Conservation (phyloP, 1,140 invertebrate species). For the Meloidogyne hapla region DNA sequence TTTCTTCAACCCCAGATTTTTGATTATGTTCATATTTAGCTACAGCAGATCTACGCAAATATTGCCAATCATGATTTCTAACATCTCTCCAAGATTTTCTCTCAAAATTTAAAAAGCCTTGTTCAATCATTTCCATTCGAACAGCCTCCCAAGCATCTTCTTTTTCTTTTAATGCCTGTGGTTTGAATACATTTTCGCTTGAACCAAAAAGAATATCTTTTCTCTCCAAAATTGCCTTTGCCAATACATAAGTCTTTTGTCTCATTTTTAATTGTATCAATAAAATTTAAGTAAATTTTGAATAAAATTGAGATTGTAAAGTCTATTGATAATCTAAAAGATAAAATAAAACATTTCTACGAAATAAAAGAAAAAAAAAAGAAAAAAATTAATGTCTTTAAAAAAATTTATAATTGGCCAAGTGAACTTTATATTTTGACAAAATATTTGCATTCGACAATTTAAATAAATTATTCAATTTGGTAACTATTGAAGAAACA, state of each 20-base stretch:
- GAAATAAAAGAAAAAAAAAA: no score
- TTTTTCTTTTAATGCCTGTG: constrained; percentile 31
- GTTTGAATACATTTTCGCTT: constrained; percentile 25
- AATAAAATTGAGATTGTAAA: not conserved
- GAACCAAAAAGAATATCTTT: constrained; percentile 31
- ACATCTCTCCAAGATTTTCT: constrained; percentile 30
- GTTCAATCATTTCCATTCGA: constrained; percentile 27
- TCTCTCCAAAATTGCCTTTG: constrained; percentile 28
- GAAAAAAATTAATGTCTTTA: no score
- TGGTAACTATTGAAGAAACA: no score
- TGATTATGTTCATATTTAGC: constrained; percentile 33
- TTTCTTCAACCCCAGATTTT: constrained; percentile 18
- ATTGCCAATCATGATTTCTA: constrained; percentile 34
- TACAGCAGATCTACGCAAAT: constrained; percentile 28
- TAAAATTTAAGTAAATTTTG: not conserved
- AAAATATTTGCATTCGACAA: no score
- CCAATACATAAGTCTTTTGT: constrained; percentile 31
- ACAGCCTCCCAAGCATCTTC: constrained; percentile 35
- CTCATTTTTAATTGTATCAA: constrained; percentile 12
- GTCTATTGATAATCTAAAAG: no score
- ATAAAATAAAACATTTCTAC: no score
- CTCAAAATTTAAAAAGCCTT: constrained; percentile 29
- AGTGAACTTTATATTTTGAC: no score
- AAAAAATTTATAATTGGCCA: no score
- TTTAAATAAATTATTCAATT: constrained; percentile 2